Percentiles rank a stretch among this genome's conserved stretches.
These are phyloP conservation scores for Willisornis vidua DNA, from an alignment of 2,113 vertebrate species.

Conservation along the genomic window DNA sequence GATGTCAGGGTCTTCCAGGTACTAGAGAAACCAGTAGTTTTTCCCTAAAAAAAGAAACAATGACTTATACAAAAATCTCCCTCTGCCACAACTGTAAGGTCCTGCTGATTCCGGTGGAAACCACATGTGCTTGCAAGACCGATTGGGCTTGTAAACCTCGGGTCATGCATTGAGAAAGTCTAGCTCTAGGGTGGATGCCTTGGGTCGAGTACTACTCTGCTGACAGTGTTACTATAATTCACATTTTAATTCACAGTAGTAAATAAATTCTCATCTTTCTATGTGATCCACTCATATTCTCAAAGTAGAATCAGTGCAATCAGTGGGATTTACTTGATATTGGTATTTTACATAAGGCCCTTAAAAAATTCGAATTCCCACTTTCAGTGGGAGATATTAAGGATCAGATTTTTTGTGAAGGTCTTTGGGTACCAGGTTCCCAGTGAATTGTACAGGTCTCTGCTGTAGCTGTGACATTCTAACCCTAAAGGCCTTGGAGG, in stretches of 20 bases:
- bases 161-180: background rate
- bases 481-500: background rate
- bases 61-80: background rate
- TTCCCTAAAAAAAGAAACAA: background rate
- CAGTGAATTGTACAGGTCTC: background rate
- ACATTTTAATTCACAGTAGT: background rate
- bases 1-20: background rate
- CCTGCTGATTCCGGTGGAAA: background rate
- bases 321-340: background rate
- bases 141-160: background rate
- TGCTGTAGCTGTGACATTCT: background rate
- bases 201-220: background rate
- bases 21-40: background rate
- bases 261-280: background rate
- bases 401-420: background rate
- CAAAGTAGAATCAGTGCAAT: background rate
- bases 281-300: background rate
- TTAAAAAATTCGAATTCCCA: background rate
- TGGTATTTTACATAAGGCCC: background rate
- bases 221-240: background rate
- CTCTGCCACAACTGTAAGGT: background rate
- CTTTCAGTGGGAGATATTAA: background rate
- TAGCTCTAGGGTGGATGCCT: background rate
- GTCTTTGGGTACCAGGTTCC: background rate
- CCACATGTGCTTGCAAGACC: fast-evolving